A percentile compares a stretch with the other conserved stretches of the same genome.
Conservation (phyloP, 2,797 vertebrate genomes). For the Esox masquinongy region DNA sequence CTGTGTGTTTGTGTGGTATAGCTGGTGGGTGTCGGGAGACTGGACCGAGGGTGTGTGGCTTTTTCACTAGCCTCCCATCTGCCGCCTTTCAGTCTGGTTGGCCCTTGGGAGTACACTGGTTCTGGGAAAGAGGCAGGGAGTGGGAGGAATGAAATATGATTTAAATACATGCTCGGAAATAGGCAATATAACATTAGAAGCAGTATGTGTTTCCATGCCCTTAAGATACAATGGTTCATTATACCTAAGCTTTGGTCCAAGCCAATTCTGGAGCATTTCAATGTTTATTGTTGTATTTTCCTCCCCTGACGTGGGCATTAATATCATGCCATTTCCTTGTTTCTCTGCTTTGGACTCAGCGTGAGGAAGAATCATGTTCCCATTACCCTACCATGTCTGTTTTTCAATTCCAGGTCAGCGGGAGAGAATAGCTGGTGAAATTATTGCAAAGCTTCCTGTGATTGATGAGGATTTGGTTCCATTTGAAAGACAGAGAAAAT, state of each 20-base stretch:
- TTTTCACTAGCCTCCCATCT: constrained; percentile 17
- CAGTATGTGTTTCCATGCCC: constrained; percentile 55
- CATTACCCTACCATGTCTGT: constrained; percentile 44
- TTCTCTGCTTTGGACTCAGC: constrained; percentile 41
- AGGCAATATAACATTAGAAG: constrained; percentile 64
- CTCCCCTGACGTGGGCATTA: constrained; percentile 54
- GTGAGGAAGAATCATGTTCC: constrained; percentile 36
- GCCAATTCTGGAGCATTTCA: constrained; percentile 59
- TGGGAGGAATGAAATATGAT: constrained; percentile 72
- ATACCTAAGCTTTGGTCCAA: constrained; percentile 61
- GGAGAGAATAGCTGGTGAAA: constrained; percentile 27
- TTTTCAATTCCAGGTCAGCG: constrained; percentile 52
- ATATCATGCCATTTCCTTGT: constrained; percentile 55
- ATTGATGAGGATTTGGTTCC: constrained; percentile 44
- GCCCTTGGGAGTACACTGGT: constrained; percentile 51
- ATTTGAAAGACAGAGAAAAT: constrained; percentile 39
- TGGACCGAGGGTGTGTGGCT: not conserved
- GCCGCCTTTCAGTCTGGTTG: constrained; percentile 38
- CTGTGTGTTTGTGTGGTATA: not conserved
- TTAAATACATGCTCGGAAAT: constrained; percentile 61
- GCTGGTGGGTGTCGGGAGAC: not conserved
- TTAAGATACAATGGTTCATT: constrained; percentile 66
- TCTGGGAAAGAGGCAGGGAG: constrained; percentile 40
- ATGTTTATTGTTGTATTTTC: constrained; percentile 59
- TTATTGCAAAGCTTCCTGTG: constrained; percentile 34